Base-by-base conservation (phyloP, 2,113 vertebrate species). In the Pollimyrus isidori region DNA sequence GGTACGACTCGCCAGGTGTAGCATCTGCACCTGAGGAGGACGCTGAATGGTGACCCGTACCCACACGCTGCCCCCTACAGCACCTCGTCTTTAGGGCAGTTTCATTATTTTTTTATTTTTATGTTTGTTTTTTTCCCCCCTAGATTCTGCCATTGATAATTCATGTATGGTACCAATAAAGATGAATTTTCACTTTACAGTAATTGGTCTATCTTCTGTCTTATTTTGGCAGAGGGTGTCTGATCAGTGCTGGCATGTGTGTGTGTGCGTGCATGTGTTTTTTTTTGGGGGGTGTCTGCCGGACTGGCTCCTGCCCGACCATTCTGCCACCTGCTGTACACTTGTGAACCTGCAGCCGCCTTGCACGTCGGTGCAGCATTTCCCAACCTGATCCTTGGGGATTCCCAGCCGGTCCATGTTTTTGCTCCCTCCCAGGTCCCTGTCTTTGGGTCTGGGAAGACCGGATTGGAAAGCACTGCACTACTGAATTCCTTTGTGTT, bases 81-180 rank as follows among this genome's bases (percentile, higher is more conserved):
- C 93, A 94, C 94, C 93, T 92, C 93, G 45, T 86, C 87, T 88
- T 85, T 90, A 45, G 90, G 90, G 87, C 94, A 93, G 93, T 96
- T 96, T 96, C 93, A 95, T 96, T 95, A 94, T 93, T 56, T 53
- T 53, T 56, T 56, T 53, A 52, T 92, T 95, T 89, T 94, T 94
- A 94, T 95, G 95, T 93, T 94, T 95, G n/a, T 13, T 69, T 69
- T 69, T 69, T 13, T 3, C 4, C 7, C 0, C 21, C 96, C 95
- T 97, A 96, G 96, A 96, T 96, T 97, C 95, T 97, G 96, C 98
- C 97, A 97, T 97, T 98, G 96, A 97, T 96, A 96, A 97, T 97
- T 98, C 97, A 97, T 98, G 98, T 99, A 98, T 97, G 97, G 97
- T 98, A 98, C 97, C 95, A 96, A 97, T 98, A 97, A 99, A 98